phyloP scores from a whole-genome alignment of 92 coral and sea anemone genomes.

The Actinernus sp. region DNA sequence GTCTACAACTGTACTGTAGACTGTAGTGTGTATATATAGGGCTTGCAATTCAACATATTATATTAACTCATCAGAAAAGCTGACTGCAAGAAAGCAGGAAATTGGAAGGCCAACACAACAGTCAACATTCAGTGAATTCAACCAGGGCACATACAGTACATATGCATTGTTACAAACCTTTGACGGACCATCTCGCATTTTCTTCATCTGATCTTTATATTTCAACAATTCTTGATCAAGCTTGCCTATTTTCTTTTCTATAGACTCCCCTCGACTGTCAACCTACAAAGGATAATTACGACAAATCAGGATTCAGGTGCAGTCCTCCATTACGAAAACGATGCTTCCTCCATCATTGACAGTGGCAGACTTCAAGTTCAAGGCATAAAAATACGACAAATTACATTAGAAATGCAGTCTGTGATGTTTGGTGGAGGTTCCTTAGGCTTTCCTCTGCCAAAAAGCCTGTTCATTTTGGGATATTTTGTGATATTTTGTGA shows the following conservation, averaged over 20 bases:
- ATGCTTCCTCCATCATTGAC: not conserved
- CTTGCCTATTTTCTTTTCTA: conserved; percentile 92
- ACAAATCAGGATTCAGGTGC: not conserved
- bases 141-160: too few species aligned
- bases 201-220: conserved; percentile 99
- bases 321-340: not conserved
- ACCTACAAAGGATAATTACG: conserved; percentile 59
- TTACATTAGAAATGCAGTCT: conserved; percentile 91
- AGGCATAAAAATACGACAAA: conserved; percentile 3
- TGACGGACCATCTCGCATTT: conserved; percentile 99
- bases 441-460: conserved; percentile 94
- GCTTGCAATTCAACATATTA: too few species aligned
- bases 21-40: too few species aligned
- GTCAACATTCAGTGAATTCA: too few species aligned
- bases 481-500: conserved; percentile 9
- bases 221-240: conserved; percentile 93
- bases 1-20: too few species aligned
- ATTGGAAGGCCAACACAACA: too few species aligned
- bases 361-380: not conserved
- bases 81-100: too few species aligned
- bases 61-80: too few species aligned
- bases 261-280: conserved; percentile 97
- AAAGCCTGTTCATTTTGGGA: conserved; percentile 91
- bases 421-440: conserved; percentile 98
- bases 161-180: conserved; percentile 95